These are phyloP conservation scores for Manis javanica DNA, from an alignment of 2,797 vertebrate genomes.

Conservation along the genomic window DNA sequence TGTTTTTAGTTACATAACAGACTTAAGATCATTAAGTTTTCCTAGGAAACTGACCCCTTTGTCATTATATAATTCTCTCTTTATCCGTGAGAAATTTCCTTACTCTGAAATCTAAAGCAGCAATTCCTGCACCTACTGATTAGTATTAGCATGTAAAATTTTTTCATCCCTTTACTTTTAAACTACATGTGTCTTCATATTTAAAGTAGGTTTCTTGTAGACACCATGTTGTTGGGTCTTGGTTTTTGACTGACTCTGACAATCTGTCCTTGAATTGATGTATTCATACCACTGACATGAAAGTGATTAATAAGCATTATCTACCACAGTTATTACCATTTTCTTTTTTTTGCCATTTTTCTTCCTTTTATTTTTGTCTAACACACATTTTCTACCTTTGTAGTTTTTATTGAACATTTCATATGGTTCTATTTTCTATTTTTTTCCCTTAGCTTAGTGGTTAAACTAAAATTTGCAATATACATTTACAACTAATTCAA, in stretches of 20 bases:
- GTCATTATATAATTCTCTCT: neutral
- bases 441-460: neutral
- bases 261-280: neutral
- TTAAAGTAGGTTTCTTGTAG: neutral
- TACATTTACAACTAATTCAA: neutral
- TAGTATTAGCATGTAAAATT: neutral
- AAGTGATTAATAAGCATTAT: neutral
- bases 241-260: neutral
- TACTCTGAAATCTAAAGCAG: neutral
- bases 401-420: neutral
- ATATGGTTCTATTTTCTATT: neutral
- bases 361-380: neutral
- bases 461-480: neutral
- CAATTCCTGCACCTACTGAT: neutral
- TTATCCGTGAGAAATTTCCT: neutral
- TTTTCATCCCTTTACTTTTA: neutral
- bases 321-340: neutral
- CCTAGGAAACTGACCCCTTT: neutral
- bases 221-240: no score
- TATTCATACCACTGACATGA: neutral
- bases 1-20: neutral
- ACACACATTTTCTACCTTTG: neutral
- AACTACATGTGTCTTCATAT: neutral
- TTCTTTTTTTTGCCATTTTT: neutral
- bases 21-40: neutral